Evolutionary conservation across 2,113 vertebrate species (phyloP).

Genomic region (Nycticorax nycticorax): DNA sequence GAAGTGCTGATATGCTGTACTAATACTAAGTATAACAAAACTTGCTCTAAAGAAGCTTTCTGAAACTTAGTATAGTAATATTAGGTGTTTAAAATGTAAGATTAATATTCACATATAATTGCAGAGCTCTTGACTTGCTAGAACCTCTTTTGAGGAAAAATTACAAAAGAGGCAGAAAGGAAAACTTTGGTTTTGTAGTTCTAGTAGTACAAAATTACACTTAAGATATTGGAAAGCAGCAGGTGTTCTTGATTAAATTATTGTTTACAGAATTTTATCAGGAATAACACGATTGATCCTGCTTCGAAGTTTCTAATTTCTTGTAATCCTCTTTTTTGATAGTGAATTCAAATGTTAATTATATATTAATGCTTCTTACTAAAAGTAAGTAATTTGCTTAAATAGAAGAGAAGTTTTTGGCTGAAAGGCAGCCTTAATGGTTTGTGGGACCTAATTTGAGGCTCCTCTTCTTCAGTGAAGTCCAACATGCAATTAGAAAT

Average conservation of each 20-base stretch:
- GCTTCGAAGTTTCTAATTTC: constrained; percentile 35
- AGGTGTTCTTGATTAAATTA: constrained; percentile 26
- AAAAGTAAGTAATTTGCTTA: constrained; percentile 35
- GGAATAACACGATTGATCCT: constrained; percentile 22
- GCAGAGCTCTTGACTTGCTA: constrained; percentile 48
- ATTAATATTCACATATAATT: constrained; percentile 51
- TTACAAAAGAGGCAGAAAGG: background rate
- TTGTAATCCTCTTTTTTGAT: constrained; percentile 42
- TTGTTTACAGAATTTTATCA: constrained; percentile 30
- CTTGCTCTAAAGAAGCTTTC: constrained; percentile 34
- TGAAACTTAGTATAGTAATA: constrained; percentile 40
- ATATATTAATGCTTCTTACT: constrained; percentile 38
- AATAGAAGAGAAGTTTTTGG: constrained; percentile 36
- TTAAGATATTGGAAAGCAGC: constrained; percentile 14
- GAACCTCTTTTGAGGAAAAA: background rate
- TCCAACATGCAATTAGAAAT: background rate
- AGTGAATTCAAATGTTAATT: constrained; percentile 38
- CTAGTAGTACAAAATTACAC: background rate
- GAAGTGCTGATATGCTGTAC: constrained; percentile 15
- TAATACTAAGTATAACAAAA: background rate
- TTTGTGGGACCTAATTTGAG: constrained; percentile 41
- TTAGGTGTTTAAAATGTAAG: constrained; percentile 49
- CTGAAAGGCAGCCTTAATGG: constrained; percentile 36
- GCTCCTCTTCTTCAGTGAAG: constrained; percentile 21
- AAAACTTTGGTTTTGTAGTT: constrained; percentile 17